Conservation (phyloP, 2,113 vertebrate species). For the Macaca nemestrina region DNA sequence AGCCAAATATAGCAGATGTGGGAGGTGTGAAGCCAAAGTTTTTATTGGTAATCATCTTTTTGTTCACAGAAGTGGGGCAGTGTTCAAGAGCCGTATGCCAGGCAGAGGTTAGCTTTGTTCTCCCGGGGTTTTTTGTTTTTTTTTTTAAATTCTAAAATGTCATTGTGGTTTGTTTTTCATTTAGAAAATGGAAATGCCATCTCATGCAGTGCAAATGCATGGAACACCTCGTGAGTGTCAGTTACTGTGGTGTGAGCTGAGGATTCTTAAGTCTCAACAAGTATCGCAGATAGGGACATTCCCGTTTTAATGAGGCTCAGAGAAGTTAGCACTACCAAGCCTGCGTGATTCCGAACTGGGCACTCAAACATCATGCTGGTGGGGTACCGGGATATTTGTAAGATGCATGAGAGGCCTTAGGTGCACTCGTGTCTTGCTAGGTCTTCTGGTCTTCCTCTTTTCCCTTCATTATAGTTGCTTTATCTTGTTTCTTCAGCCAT, state of each 20-base stretch:
- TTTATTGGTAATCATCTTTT: conserved; percentile 38
- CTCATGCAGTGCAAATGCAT: background rate
- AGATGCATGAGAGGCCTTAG: background rate
- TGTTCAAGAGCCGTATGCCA: background rate
- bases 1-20: conserved; percentile 42
- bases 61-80: background rate
- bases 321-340: background rate
- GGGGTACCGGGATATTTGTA: no score
- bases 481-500: background rate
- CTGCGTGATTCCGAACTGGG: background rate
- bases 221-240: background rate
- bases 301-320: background rate
- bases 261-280: fast-evolving
- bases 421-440: no score
- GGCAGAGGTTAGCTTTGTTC: conserved; percentile 31
- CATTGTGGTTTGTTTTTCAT: background rate
- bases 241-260: background rate
- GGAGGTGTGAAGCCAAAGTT: conserved; percentile 6
- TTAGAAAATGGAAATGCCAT: background rate
- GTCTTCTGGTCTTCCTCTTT: background rate
- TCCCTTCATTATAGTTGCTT: background rate
- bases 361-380: fast-evolving
- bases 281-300: fast-evolving
- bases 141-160: background rate
- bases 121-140: background rate